Percentiles rank a stretch among this genome's conserved stretches.
Evolutionary conservation across 2,888 invertebrate species (phyloP).

Genomic region (Gerris lacustris): DNA sequence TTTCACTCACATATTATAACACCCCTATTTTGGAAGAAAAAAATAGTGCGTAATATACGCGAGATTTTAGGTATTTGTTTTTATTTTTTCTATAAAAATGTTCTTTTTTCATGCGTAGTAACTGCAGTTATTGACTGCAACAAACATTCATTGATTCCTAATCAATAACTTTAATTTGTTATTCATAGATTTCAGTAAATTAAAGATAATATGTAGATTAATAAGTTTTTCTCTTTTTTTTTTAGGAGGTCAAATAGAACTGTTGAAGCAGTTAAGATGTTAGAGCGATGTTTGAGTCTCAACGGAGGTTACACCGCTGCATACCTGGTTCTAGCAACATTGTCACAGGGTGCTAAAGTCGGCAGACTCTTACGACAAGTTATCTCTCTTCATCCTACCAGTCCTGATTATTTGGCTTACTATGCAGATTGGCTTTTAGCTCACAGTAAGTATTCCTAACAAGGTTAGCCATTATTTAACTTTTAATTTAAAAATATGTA

Average conservation of each 20-base stretch:
- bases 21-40: too few relatives aligned
- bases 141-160: too few relatives aligned
- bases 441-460: conserved; percentile 42
- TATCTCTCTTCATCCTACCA: conserved; percentile 51
- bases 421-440: conserved; percentile 59
- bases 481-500: neutral
- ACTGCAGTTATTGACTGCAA: too few relatives aligned
- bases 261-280: conserved; percentile 51
- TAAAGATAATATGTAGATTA: too few relatives aligned
- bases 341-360: conserved; percentile 44
- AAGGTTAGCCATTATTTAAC: neutral
- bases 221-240: neutral
- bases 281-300: conserved; percentile 52
- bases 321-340: conserved; percentile 51
- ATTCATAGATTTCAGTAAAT: too few relatives aligned
- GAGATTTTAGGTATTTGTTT: too few relatives aligned
- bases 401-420: conserved; percentile 56
- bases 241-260: conserved; percentile 53
- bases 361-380: conserved; percentile 49
- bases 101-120: too few relatives aligned
- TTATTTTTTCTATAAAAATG: too few relatives aligned
- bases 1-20: too few relatives aligned
- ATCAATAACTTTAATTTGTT: too few relatives aligned
- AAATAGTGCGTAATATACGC: too few relatives aligned
- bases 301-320: conserved; percentile 58